Base-by-base conservation (phyloP, 2,888 invertebrate species). In the Leptinotarsa tumamoca region DNA sequence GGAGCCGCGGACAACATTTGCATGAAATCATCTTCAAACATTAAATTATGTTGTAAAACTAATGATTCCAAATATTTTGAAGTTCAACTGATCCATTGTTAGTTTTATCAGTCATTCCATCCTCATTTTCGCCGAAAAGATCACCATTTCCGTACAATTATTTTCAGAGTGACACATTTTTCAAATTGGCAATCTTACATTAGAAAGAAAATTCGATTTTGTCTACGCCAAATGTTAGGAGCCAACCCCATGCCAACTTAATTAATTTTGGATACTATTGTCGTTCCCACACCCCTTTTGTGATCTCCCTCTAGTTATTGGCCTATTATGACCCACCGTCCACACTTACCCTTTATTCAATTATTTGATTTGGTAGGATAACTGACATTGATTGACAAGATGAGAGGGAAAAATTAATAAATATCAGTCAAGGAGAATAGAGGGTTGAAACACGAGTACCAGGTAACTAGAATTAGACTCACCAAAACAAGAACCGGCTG, bases 331-430 rank as follows among this genome's bases (percentile, higher is more conserved):
- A n/a, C 27, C 63, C 63, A 63, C 63, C 63, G 43, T 63, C 63
- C 63, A 63, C 63, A 63, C 63, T 63, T 63, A 63, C 63, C 63
- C 63, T 43, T 63, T 14, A 63, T 63, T 63, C 63, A 63, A 27
- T 63, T 63, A 63, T 63, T 63, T 63, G 43, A 63, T 63, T 63
- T 63, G 63, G 63, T 43, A 18, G 43, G 63, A 13, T 70, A 49
- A 58, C 58, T 70, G 70, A 70, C 70, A 58, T 51, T 70, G 70
- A 70, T 70, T 70, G 70, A 58, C 70, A 70, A 58, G 70, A 58
- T 43, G 23, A 18, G 70, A 49, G 70, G 70, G 69, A 54, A 43
- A 70, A 54, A 70, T 43, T 56, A 70, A 70, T 70, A 43, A 58
- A 58, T 14, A 14, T 14, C 18, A 58, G 58, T 58, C 54, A 63